phyloP scores from a whole-genome alignment of 1,140 invertebrate genomes.

The Ruditapes philippinarum region DNA sequence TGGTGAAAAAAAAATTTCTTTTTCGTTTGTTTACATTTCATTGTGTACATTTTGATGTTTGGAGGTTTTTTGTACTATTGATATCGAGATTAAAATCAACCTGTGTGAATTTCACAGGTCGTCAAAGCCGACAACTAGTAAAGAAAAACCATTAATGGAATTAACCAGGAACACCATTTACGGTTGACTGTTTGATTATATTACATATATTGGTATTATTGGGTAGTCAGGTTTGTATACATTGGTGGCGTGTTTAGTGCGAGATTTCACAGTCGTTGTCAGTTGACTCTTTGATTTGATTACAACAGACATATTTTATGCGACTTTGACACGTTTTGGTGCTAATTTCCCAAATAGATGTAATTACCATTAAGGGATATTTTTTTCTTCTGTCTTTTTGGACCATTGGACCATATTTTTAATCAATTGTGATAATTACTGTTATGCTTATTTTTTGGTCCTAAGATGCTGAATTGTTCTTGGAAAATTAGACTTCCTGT shows the following conservation, averaged over 20 bases:
- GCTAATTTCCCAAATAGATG: slow-evolving; percentile 23
- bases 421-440: slow-evolving; percentile 28
- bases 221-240: slow-evolving; percentile 10
- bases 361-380: slow-evolving; percentile 11
- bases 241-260: slow-evolving; percentile 29
- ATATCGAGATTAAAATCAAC: background rate
- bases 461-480: slow-evolving; percentile 37
- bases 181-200: slow-evolving; percentile 45
- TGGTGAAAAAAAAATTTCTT: background rate
- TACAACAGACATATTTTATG: slow-evolving; percentile 40
- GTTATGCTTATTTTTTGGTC: background rate
- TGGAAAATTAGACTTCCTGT: slow-evolving; percentile 9
- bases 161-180: slow-evolving; percentile 42
- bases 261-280: slow-evolving; percentile 28
- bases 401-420: background rate
- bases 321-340: slow-evolving; percentile 51
- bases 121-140: slow-evolving; percentile 1
- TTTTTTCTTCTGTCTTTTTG: too few relatives aligned
- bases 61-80: too few relatives aligned
- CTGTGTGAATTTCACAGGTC: background rate
- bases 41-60: background rate
- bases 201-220: slow-evolving; percentile 54
- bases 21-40: background rate
- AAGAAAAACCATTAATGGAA: slow-evolving; percentile 48
- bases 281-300: slow-evolving; percentile 48